Base-by-base conservation (phyloP, 2,888 invertebrate species). In the Pardosa pseudoannulata region DNA sequence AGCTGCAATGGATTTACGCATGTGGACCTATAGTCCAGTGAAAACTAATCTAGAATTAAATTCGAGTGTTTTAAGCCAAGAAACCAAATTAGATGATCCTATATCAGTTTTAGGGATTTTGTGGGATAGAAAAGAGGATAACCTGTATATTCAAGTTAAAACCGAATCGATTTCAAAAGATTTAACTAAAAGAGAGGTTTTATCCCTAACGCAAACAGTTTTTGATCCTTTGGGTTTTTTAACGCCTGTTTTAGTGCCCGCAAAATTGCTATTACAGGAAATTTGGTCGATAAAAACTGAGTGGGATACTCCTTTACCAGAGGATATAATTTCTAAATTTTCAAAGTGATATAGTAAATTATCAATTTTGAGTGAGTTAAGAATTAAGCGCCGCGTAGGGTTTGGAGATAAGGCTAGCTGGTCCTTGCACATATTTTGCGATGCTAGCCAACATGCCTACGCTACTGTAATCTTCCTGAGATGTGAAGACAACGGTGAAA, bases 241-340 rank as follows among this genome's bases (percentile, higher is more conserved):
- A 31, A 27, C 36, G 11, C 36, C 68, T 19, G 36, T 68, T 23
- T 36, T 68, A 11, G 31, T 39, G 19, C 68, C 19, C 1, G 3
- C 23, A 11, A 32, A 68, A 9, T 19, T 68, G 23, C 6, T 68
- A 19, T 19, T 68, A 19, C 36, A 36, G 32, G 50, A 71, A 46
- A 68, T 68, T 88, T 73, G 92, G 83, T 32, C 5, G 0, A 36
- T 39, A 1, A 36, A 36, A 36, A 3, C 19, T 13, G 72, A 27
- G 6, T 72, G 72, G 16, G 27, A 72, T 27, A 28, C 1, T 16
- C 23, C 41, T 46, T 28, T 72, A 23, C 72, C 27, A 1, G 28
- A 72, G 13, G n/a, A 50, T 11, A 72, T 28, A 13, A 31, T 3
- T 7, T 7, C 28, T 19, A 0, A 46, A 28, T 0, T n/a, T 46